These are phyloP conservation scores for Parazoanthus swiftii DNA, from an alignment of 92 coral and sea anemone genomes.

Conservation along the genomic window DNA sequence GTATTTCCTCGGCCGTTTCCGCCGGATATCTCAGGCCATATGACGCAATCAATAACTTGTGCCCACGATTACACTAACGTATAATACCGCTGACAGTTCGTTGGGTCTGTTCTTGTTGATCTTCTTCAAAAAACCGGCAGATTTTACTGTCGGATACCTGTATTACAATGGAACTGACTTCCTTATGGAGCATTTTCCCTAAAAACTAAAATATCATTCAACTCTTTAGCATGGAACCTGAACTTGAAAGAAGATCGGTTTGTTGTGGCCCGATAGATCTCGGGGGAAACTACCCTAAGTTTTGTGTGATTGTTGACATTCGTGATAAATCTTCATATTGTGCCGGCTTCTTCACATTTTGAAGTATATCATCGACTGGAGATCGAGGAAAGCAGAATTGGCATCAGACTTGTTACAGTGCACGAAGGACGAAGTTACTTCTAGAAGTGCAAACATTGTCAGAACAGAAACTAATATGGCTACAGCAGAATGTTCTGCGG, in stretches of 20 bases:
- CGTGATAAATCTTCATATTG: not conserved
- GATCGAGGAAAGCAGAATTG: not conserved
- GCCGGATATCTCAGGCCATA: not conserved
- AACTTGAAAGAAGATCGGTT: not conserved
- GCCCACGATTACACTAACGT: not conserved
- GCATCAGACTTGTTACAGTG: not conserved
- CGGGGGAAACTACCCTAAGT: not conserved
- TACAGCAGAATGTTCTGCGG: not conserved
- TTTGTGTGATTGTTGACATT: not conserved
- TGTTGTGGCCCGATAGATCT: not conserved
- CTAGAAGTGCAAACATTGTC: not conserved
- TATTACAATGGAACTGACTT: not conserved
- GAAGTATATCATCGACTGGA: not conserved
- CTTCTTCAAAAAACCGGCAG: not conserved
- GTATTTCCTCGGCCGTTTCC: no score
- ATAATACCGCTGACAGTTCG: not conserved
- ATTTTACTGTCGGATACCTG: no score
- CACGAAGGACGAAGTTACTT: conserved; percentile 4
- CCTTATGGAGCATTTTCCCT: not conserved
- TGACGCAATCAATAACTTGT: not conserved
- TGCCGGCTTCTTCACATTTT: not conserved
- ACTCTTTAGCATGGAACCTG: not conserved
- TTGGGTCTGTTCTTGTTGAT: not conserved
- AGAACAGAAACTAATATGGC: not conserved
- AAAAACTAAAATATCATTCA: not conserved